Base-by-base conservation (phyloP, 2,888 invertebrate species). In the Synergus gifuensis region DNA sequence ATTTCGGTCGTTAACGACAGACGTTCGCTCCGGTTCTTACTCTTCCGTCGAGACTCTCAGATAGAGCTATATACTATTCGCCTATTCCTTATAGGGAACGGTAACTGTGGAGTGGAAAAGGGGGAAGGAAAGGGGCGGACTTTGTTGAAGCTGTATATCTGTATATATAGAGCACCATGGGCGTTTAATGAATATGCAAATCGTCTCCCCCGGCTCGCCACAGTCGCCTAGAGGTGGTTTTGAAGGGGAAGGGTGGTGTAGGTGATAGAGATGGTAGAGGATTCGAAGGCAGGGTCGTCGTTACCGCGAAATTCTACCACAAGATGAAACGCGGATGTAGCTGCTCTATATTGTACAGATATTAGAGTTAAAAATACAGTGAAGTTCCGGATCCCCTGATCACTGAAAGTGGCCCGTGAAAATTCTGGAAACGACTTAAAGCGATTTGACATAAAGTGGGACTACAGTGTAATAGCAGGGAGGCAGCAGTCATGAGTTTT, bases 141-240 rank as follows among this genome's bases (percentile, higher is more conserved):
- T 54, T n/a, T 9, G 22, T 12, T 36, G 49, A 64, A 77, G 54
- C 18, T 67, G 40, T 62, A 40, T 66, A 66, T 40, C 2, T 42
- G 8, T 77, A 22, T 60, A 81, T 81, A 40, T 67, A 80, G 28
- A 82, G 84, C 81, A 83, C 81, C 85, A 84, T 84, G 82, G 84
- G 85, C 86, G 85, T 90, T 90, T 89, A 89, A 90, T 90, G 90
- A 90, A 91, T 90, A 91, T 91, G 91, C 90, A 91, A 89, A 91
- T 90, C 87, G 85, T 81, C 5, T 84, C 79, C 81, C 82, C 82
- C 83, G 84, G 84, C 87, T 88, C 85, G 83, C 86, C 85, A 85
- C 86, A 87, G 86, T 85, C 83, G 84, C 85, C 83, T 82, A 79
- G 78, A 83, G 83, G 84, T 79, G 81, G 76, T 78, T 7, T 36